Evolutionary conservation across 1,140 invertebrate genomes (phyloP).

Genomic region (Sminthurinus signatus): DNA sequence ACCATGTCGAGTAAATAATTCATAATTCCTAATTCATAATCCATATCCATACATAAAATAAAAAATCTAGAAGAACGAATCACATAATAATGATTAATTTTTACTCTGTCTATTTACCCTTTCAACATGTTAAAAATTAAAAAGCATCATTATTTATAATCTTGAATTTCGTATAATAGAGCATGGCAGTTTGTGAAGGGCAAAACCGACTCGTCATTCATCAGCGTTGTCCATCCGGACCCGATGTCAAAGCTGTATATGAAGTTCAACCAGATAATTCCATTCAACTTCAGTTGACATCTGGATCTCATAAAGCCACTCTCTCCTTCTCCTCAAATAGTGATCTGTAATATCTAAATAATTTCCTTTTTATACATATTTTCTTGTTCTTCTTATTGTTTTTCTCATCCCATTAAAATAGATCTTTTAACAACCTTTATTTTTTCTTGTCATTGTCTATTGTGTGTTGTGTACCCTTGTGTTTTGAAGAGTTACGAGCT

Average conservation of each 20-base stretch:
- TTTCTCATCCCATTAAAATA: too few species aligned
- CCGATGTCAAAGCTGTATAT: conserved; percentile 7
- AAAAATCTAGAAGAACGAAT: neutral
- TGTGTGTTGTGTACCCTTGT: too few species aligned
- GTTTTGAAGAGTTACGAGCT: too few species aligned
- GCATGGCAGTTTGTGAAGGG: neutral
- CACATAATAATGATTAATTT: too few species aligned
- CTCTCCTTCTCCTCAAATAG: neutral
- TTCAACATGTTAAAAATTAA: neutral
- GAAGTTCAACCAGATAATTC: neutral
- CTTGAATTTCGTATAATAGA: neutral
- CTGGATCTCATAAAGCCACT: neutral
- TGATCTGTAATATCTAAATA: neutral
- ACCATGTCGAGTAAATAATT: conserved; percentile 19
- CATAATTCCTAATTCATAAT: conserved; percentile 1
- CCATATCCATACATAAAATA: neutral
- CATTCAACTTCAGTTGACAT: neutral
- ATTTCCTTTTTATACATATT: neutral
- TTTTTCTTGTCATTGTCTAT: too few species aligned
- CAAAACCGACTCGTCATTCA: neutral
- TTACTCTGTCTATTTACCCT: too few species aligned
- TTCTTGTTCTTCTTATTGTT: neutral
- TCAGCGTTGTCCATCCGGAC: neutral
- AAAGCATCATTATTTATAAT: too few species aligned
- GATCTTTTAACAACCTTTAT: too few species aligned